Base-by-base conservation (phyloP, 2,888 invertebrate genomes). In the Beris morrisii region DNA sequence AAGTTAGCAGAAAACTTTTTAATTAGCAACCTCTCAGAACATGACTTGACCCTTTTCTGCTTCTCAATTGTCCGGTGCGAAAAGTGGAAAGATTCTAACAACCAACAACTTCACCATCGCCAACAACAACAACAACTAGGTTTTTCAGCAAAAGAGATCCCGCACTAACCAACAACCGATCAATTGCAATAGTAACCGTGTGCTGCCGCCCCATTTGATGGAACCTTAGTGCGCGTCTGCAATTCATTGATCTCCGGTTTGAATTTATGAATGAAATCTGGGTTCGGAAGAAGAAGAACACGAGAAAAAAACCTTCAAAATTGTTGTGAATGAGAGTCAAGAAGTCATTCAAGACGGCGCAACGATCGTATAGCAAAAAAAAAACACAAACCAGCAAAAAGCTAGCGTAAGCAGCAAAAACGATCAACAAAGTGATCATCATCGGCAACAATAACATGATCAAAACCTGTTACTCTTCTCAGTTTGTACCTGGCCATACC, bases 1-100 rank as follows among this genome's bases (percentile, higher is more conserved):
- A 61, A 61, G 50, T 61, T 61, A 61, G 52, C 61, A 61, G 61
- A 61, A 52, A 61, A 38, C 61, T 50, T 61, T 61, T 61, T 61
- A 61, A 61, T 61, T 61, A 61, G 50, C 50, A 61, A 61, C 52
- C 38, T 22, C 50, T 38, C 46, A 38, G 43, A 11, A 61, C 38
- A 30, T 58, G 58, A 61, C 50, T 32, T 22, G 52, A 61, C 32
- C 32, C 38, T 7, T 15, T 50, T 61, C 50, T 61, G 50, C 50
- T 50, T 3, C 22, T 12, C n/a, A n/a, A 28, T 50, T 9, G 11
- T 15, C 22, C 22, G 9, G 12, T 56, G 38, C 43, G 43, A 38
- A 31, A 31, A 30, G 31, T 31, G 28, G 12, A n/a, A 54, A 56
- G 38, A 15, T 15, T 38, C 32, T 32, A 54, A n/a, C 12, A 12